These are phyloP conservation scores for Oryzaephilus surinamensis DNA, from an alignment of 1,140 invertebrate species.

Conservation along the genomic window DNA sequence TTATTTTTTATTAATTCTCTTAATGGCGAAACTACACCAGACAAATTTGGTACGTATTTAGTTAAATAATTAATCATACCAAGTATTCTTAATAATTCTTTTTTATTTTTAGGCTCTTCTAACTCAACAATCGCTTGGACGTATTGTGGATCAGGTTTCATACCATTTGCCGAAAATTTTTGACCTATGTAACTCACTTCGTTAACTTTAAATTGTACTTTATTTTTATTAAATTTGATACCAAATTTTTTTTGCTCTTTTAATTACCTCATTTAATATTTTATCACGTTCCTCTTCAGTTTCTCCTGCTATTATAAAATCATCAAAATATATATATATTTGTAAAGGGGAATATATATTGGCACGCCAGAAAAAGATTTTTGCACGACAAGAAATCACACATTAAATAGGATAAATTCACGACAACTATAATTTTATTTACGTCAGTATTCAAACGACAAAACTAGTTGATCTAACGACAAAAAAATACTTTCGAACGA, in stretches of 20 bases:
- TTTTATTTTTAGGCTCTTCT: slow-evolving; percentile 15
- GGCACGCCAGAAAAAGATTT: no score
- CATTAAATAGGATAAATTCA: no score
- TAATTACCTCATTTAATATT: slow-evolving; percentile 10
- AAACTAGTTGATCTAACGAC: no score
- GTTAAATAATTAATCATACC: slow-evolving; percentile 15
- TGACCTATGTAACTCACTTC: slow-evolving; percentile 14
- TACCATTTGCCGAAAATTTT: slow-evolving; percentile 11
- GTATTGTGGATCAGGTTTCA: no score
- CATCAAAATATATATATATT: slow-evolving; percentile 17
- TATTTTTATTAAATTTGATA: slow-evolving; percentile 14
- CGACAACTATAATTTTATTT: no score
- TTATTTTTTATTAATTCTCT: slow-evolving; percentile 9
- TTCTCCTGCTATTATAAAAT: slow-evolving; percentile 12
- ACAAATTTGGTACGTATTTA: slow-evolving; percentile 15
- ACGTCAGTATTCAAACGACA: no score
- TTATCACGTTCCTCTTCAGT: slow-evolving; percentile 11
- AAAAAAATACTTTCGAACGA: no score
- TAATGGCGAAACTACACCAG: slow-evolving; percentile 6
- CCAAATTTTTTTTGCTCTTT: slow-evolving; percentile 6
- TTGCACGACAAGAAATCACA: no score
- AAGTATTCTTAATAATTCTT: slow-evolving; percentile 14
- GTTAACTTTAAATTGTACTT: slow-evolving; percentile 15
- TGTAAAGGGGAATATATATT: no score
- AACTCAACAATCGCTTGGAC: no score